Base-by-base conservation (phyloP, 2,888 invertebrate genomes). In the Xestia ashworthii region DNA sequence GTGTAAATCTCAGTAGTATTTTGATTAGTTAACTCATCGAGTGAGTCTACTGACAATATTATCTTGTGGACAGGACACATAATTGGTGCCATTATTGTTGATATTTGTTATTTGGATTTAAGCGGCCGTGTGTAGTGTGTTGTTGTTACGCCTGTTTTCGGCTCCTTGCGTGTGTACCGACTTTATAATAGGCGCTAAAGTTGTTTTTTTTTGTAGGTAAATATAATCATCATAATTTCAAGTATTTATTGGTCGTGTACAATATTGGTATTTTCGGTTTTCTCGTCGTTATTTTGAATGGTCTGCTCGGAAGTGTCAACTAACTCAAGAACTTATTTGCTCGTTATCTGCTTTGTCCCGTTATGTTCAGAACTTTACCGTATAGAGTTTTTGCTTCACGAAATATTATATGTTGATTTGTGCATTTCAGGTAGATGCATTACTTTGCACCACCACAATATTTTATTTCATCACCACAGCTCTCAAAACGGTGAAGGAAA, bases 31-130 rank as follows among this genome's bases (percentile, higher is more conserved):
- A 3, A 32, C 8, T 58, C 0, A 16, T 6, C 14, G 25, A 69
- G 53, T 82, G 44, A 5, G 5, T 32, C n/a, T 66, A 53, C 66
- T 82, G 82, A 19, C 2, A 4, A 19, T 5, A 25, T 3, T 60
- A 6, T 44, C 14, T 8, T 0, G 55, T 76, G 66, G 32, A 41
- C 48, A 38, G 55, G 44, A 62, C 60, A 76, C 53, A 73, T 73
- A 64, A 77, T 82, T 73, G 66, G 48, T 64, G 16, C 78, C 67
- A 66, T 82, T 65, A 76, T 69, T 82, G 82, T 70, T 67, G 53
- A 73, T 71, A 68, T 76, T 82, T 76, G 85, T 71, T 71, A 76
- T 81, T 64, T 48, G 46, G 19, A 38, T 46, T 22, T 16, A 41
- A 41, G 16, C 22, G 58, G 55, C n/a, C 41, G 48, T 32, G 64